phyloP scores from a whole-genome alignment of 2,797 vertebrate species.

The Xiphophorus birchmanni region DNA sequence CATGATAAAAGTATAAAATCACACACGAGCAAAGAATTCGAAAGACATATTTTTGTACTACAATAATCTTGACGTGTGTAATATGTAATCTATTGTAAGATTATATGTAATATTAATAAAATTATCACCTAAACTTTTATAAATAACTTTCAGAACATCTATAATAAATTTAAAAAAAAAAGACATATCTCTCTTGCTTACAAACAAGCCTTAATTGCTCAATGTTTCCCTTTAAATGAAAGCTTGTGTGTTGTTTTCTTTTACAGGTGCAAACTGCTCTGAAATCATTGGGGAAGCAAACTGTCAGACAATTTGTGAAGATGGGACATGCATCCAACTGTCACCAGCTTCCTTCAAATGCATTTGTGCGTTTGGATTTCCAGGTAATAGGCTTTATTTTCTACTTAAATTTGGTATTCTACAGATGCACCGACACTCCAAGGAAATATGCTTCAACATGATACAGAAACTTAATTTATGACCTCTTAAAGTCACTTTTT shows the following conservation, averaged over 20 bases:
- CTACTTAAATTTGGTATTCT: background rate
- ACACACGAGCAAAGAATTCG: no score
- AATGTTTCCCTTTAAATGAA: background rate
- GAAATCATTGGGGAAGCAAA: conserved; percentile 80
- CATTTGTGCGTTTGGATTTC: conserved; percentile 70
- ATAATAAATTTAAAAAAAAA: background rate
- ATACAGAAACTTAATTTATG: background rate
- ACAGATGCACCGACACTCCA: conserved; percentile 2
- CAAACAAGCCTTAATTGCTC: background rate
- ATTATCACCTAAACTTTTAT: background rate
- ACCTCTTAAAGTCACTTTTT: background rate
- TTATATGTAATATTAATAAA: background rate
- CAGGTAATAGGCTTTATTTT: conserved; percentile 63
- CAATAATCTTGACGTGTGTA: no score
- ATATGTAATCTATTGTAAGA: background rate
- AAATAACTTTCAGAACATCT: background rate
- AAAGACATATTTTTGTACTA: no score
- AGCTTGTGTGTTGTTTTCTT: conserved; percentile 26
- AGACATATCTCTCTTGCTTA: background rate
- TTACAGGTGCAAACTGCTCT: conserved; percentile 84
- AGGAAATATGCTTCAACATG: background rate
- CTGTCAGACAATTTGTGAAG: conserved; percentile 77
- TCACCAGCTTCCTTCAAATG: conserved; percentile 79
- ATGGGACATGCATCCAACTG: conserved; percentile 76
- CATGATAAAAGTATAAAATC: no score